phyloP scores from a whole-genome alignment of 2,797 vertebrate genomes.

The Perdix hodgsoniae region DNA sequence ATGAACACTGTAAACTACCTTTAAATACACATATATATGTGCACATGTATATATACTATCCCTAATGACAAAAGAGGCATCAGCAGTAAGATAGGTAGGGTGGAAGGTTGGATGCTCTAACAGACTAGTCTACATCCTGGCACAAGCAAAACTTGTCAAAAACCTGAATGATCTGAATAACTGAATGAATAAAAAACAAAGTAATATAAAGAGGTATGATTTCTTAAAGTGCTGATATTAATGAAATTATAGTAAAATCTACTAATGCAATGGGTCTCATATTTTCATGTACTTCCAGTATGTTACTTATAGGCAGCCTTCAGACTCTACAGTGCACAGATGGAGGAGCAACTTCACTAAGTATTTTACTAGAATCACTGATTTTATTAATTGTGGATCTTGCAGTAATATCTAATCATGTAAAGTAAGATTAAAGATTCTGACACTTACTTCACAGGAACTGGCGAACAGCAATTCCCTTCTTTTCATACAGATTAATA shows the following conservation, averaged over 20 bases:
- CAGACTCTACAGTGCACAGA: not conserved
- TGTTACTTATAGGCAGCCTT: not conserved
- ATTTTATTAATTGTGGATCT: conserved; percentile 27
- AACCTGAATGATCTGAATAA: not conserved
- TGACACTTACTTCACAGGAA: conserved; percentile 24
- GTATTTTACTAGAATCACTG: not conserved
- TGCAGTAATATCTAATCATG: conserved; percentile 4
- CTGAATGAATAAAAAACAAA: not conserved
- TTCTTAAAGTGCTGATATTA: not conserved
- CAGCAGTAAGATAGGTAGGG: not conserved
- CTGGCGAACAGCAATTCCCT: conserved; percentile 42
- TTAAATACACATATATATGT: accelerated
- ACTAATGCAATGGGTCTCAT: not conserved
- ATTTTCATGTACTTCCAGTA: not conserved
- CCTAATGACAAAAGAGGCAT: not conserved
- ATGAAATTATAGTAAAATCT: not conserved
- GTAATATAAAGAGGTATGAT: not conserved
- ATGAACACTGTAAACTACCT: not conserved
- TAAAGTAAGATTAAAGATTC: conserved; percentile 51
- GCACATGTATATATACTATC: accelerated
- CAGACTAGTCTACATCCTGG: not conserved
- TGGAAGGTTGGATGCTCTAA: not conserved
- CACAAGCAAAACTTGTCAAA: not conserved
- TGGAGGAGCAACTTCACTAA: not conserved
- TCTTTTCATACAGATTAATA: conserved; percentile 44